Evolutionary conservation across 2,888 invertebrate species (phyloP).

Genomic region (Eudasyphora cyanicolor): DNA sequence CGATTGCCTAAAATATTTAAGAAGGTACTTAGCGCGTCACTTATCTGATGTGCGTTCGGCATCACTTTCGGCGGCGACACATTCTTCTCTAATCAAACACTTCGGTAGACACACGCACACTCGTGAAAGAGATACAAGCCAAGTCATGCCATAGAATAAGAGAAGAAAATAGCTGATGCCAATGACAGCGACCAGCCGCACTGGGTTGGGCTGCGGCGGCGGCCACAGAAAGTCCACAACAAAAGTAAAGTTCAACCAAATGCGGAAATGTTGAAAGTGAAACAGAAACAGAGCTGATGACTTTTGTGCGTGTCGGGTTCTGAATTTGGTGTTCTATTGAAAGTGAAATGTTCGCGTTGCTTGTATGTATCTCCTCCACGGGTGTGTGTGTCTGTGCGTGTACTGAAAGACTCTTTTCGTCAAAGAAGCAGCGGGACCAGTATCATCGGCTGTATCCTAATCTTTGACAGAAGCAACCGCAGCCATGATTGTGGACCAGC

Average conservation of each 20-base stretch:
- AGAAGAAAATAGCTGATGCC: constrained; percentile 3
- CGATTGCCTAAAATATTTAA: not conserved
- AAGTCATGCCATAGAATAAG: not conserved
- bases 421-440: not conserved
- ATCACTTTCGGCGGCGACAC: constrained; percentile 23
- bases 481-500: not conserved
- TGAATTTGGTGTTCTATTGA: constrained; percentile 25
- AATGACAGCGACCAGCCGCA: not conserved
- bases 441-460: constrained; percentile 48
- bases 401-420: constrained; percentile 11
- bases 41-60: constrained; percentile 12
- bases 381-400: not conserved
- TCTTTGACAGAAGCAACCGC: constrained; percentile 45
- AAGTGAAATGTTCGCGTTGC: constrained; percentile 21
- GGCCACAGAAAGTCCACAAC: constrained; percentile 13
- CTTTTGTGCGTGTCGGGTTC: constrained; percentile 63
- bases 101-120: not conserved
- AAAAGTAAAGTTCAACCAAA: constrained; percentile 58
- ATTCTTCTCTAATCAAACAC: constrained; percentile 11
- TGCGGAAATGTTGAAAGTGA: constrained; percentile 62
- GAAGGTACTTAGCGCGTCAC: not conserved
- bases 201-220: not conserved
- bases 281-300: constrained; percentile 42
- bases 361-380: not conserved
- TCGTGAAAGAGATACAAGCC: too few species aligned